Evolutionary conservation across 2,113 vertebrate species (phyloP), one percentile per base, ranked within the genome.

Genomic region (Variabilichromis moorii): DNA sequence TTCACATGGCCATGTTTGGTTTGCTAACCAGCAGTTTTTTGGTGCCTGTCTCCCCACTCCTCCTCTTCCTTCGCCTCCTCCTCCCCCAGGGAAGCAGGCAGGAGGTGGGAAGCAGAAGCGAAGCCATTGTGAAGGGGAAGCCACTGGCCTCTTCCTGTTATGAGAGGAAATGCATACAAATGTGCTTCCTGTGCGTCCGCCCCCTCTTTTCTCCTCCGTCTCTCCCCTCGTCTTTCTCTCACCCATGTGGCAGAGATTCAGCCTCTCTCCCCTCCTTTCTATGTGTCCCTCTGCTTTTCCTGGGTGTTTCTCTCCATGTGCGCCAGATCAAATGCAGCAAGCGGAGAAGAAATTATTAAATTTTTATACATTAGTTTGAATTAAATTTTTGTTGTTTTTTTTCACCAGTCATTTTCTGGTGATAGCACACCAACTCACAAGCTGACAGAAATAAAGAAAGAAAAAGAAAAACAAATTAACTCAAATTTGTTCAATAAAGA

Each of bases 101-200:
- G 97, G 97, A 98, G 97, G 97, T 97, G 95, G 97, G 97, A 99
- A 98, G 98, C 97, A 99, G 97, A 98, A 98, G 97, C 96, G 97
- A 98, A 98, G 98, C 97, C 97, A 98, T 98, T 98, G 98, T 99
- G 97, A 97, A 97, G 97, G 98, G 98, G 98, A 99, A 99, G 98
- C 98, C 98, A 98, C 98, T 97, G 97, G 97, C 97, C 97, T 98
- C 97, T 99, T 99, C 98, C 98, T 99, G 98, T 99, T 99, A 98
- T 99, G 98, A 99, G 97, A 99, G 98, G 98, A 99, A 98, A 98
- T 98, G 97, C 97, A 99, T 98, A 98, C 97, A 99, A 99, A 99
- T 99, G 98, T 99, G 98, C 98, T 99, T 99, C 98, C 98, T 99
- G 98, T 97, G 96, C 96, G 94, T 96, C 97, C 97, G 71, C 94